Conservation (phyloP, 2,797 vertebrate species). For the Oreonectes daqikongensis region DNA sequence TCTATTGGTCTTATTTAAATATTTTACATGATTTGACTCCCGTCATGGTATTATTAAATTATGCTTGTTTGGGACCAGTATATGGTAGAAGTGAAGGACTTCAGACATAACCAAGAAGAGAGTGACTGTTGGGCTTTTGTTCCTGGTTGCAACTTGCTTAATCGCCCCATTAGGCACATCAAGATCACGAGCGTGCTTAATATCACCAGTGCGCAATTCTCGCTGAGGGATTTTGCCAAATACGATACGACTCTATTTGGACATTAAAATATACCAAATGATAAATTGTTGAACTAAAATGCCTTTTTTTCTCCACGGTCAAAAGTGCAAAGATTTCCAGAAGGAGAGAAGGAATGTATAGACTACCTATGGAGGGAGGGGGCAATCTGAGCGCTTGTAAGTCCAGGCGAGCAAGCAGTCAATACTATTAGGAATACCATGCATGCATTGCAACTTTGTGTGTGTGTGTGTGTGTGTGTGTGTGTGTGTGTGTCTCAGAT, state of each 20-base stretch:
- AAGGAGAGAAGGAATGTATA: slow-evolving; percentile 4
- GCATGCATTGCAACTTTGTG: slow-evolving; percentile 34
- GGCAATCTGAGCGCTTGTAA: slow-evolving; percentile 24
- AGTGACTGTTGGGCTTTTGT: slow-evolving; percentile 88
- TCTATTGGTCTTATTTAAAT: slow-evolving; percentile 73
- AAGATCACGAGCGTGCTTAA: slow-evolving; percentile 86
- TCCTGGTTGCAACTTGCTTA: slow-evolving; percentile 91
- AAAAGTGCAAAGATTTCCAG: slow-evolving; percentile 17
- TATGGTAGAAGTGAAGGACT: slow-evolving; percentile 64
- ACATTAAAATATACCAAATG: neutral
- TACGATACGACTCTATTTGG: neutral
- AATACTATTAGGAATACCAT: slow-evolving; percentile 21
- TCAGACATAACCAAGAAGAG: slow-evolving; percentile 80
- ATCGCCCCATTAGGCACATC: slow-evolving; percentile 98
- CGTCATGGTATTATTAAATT: slow-evolving; percentile 85
- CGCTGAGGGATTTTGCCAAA: slow-evolving; percentile 5
- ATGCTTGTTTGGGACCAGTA: slow-evolving; percentile 78
- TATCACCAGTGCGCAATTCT: slow-evolving; percentile 74
- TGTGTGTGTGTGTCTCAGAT: slow-evolving; percentile 26
- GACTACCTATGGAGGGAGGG: slow-evolving; percentile 24
- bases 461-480: neutral
- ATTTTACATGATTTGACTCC: slow-evolving; percentile 92
- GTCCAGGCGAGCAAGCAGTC: slow-evolving; percentile 22
- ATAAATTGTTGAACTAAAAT: neutral
- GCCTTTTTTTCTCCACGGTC: neutral